Evolutionary conservation across 2,113 vertebrate genomes (phyloP), one percentile per base, ranked within the genome.

Genomic region (Tetraodon nigroviridis): DNA sequence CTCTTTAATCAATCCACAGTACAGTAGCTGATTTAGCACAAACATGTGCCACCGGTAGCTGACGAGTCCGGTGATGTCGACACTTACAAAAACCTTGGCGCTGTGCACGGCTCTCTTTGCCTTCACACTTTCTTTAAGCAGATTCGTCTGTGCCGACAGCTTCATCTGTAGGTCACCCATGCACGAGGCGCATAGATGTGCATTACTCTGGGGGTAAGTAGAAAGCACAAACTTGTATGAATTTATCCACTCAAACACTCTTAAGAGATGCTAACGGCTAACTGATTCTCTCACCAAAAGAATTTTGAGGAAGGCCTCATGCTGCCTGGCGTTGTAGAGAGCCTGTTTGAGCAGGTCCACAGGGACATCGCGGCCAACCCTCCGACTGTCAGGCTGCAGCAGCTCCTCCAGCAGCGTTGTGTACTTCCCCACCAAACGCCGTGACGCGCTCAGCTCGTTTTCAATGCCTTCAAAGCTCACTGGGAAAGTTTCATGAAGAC

Each of bases 21-120:
- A 29, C 27, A 4, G 27, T 29, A 29, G 27, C 27, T 29, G 27
- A 29, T 7, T 29, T 7, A 29, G 27, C 27, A 29, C 27, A 29
- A 29, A 29, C 27, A 29, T 29, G 27, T 2, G 27, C 27, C 27
- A 4, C 27, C 7, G 27, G 27, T 29, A 29, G 27, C 27, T 7
- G 27, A 29, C 27, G 7, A 5, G 4, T 32, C 5, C 22, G 22
- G 3, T 24, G 22, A 44, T 54, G 7, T 53, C 5, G 37, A 37
- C 13, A 93, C 96, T 92, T 87, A 99, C 96, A 63, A 93, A 97
- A 73, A 95, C 93, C 4, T 91, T 87, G 19, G 84, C 81, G 4
- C 92, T 92, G 40, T 91, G 92, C 20, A 94, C 13, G 1, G 92
- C 91, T 7, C 71, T 75, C 77, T 90, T 93, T 22, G 90, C 47